phyloP scores from a whole-genome alignment of 2,888 invertebrate species.

The Thysanoteuthis rhombus region DNA sequence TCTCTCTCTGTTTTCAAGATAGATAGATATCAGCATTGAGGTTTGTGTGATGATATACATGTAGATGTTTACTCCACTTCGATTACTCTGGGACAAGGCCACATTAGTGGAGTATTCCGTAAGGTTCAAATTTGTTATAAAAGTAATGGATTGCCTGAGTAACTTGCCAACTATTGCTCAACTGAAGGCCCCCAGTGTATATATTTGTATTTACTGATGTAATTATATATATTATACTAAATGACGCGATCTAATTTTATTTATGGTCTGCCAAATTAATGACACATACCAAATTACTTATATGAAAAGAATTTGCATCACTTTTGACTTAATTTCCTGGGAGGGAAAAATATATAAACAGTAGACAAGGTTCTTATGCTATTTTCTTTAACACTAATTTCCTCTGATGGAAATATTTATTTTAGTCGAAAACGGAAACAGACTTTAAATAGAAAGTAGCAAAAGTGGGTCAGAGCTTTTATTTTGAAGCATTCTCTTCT shows the following conservation, averaged over 20 bases:
- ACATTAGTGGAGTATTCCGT: too few relatives aligned
- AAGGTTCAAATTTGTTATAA: too few relatives aligned
- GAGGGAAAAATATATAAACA: neutral
- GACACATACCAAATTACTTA: neutral
- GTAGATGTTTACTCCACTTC: too few relatives aligned
- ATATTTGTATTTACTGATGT: neutral
- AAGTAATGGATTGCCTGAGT: neutral
- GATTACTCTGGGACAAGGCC: too few relatives aligned
- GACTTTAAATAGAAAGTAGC: neutral
- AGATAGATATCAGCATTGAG: too few relatives aligned
- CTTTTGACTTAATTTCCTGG: constrained; percentile 12
- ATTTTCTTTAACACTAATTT: neutral
- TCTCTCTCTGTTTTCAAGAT: too few relatives aligned
- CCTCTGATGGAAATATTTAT: neutral
- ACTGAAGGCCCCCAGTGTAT: neutral
- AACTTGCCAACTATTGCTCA: neutral
- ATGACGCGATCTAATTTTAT: constrained; percentile 12
- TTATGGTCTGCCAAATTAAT: neutral
- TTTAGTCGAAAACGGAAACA: neutral
- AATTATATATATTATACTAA: neutral
- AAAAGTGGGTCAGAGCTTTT: neutral
- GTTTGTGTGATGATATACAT: too few relatives aligned
- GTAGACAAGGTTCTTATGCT: neutral
- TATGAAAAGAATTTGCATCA: neutral
- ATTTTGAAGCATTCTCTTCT: too few relatives aligned